These are phyloP conservation scores for Ochotona princeps DNA, from an alignment of 2,113 vertebrate genomes.

Conservation along the genomic window DNA sequence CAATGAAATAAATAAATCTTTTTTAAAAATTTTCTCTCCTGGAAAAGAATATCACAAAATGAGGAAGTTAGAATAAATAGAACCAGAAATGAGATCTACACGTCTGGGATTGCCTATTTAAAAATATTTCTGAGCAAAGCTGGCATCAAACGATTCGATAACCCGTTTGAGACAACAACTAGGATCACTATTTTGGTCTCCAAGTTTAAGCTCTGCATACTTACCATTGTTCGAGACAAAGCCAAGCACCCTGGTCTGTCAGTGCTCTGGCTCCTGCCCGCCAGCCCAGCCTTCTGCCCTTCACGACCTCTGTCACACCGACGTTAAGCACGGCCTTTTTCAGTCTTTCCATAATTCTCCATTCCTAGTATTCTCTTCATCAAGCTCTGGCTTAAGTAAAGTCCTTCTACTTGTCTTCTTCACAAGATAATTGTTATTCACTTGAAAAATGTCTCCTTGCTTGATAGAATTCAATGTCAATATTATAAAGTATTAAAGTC, in stretches of 20 bases:
- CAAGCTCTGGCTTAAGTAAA: not conserved
- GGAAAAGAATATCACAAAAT: not conserved
- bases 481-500: too few relatives aligned
- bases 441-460: not conserved
- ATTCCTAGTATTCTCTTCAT: not conserved
- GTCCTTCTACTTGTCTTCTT: not conserved
- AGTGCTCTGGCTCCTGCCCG: not conserved
- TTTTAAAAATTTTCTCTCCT: not conserved
- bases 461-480: too few relatives aligned
- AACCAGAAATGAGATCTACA: not conserved
- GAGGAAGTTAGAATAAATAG: not conserved
- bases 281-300: too few relatives aligned
- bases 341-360: not conserved
- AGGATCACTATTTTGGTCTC: not conserved
- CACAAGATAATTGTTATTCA: not conserved
- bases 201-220: not conserved
- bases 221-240: not conserved
- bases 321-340: not conserved
- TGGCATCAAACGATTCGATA: not conserved
- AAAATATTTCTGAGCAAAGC: conserved; percentile 5
- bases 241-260: not conserved
- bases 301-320: not conserved
- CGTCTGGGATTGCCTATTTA: not conserved
- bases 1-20: too few relatives aligned
- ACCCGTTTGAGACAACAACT: not conserved